A percentile compares a stretch with the other conserved stretches of the same genome.
These are phyloP conservation scores for Perca fluviatilis DNA, from an alignment of 2,113 vertebrate species.

Conservation along the genomic window DNA sequence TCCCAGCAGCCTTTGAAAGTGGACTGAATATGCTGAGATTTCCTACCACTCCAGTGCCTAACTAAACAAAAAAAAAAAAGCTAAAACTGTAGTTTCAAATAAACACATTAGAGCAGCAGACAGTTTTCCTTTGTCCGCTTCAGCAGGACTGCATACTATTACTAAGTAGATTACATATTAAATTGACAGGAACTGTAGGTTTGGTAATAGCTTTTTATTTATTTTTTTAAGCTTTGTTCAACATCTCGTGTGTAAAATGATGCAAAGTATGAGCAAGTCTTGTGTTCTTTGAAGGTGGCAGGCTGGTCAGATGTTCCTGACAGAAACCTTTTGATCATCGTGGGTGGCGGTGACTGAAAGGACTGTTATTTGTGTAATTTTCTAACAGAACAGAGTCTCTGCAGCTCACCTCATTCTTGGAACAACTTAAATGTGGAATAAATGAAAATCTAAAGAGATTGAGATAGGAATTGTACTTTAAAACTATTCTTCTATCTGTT, in stretches of 20 bases:
- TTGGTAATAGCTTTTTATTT: conserved; percentile 23
- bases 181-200: conserved; percentile 5
- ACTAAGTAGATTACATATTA: neutral
- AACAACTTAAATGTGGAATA: conserved; percentile 11
- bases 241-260: conserved; percentile 5
- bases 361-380: conserved; percentile 34
- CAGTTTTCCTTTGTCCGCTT: conserved; percentile 1
- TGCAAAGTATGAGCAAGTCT: neutral
- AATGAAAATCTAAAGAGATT: conserved; percentile 8
- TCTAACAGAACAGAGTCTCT: neutral
- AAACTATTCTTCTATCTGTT: conserved; percentile 10
- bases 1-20: neutral
- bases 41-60: neutral
- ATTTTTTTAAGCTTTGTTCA: neutral
- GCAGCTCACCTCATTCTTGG: neutral
- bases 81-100: conserved; percentile 13
- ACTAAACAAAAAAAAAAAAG: neutral
- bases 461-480: neutral
- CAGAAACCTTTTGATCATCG: conserved; percentile 49
- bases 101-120: neutral
- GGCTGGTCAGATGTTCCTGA: conserved; percentile 22
- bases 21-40: neutral
- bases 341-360: conserved; percentile 19
- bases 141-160: neutral
- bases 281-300: conserved; percentile 23